These are phyloP conservation scores for Tholera decimalis DNA, from an alignment of 2,888 invertebrate species.

Conservation along the genomic window DNA sequence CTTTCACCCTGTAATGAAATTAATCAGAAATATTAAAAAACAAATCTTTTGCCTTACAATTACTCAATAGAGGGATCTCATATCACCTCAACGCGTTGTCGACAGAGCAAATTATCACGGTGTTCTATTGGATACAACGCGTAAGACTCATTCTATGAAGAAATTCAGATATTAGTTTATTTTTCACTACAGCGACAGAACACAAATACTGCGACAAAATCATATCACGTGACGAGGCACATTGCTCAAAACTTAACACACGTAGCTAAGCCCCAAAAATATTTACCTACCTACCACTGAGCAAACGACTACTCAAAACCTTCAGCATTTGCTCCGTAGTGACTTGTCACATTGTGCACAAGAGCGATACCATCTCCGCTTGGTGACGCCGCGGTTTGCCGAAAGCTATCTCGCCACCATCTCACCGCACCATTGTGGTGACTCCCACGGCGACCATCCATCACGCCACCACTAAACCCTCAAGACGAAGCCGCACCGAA, in stretches of 20 bases:
- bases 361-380: constrained; percentile 71
- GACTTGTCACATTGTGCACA: constrained; percentile 76
- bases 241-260: constrained; percentile 19
- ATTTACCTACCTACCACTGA: constrained; percentile 39
- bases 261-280: constrained; percentile 47
- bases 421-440: constrained; percentile 73
- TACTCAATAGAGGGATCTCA: no score
- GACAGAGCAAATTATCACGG: no score
- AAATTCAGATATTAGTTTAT: no score
- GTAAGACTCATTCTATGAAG: no score
- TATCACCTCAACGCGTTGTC: no score
- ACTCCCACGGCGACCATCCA: constrained; percentile 78
- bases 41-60: no score
- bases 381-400: constrained; percentile 86
- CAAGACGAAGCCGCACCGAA: constrained; percentile 77
- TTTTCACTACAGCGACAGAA: background rate
- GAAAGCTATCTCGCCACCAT: constrained; percentile 82
- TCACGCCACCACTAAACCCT: constrained; percentile 80
- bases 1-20: no score
- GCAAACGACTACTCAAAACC: constrained; percentile 66
- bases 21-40: no score
- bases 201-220: background rate
- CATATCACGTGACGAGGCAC: constrained; percentile 37
- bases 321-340: constrained; percentile 74
- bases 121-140: no score